Evolutionary conservation across 1,140 invertebrate genomes (phyloP).

Genomic region (Matsumurasca onukii): DNA sequence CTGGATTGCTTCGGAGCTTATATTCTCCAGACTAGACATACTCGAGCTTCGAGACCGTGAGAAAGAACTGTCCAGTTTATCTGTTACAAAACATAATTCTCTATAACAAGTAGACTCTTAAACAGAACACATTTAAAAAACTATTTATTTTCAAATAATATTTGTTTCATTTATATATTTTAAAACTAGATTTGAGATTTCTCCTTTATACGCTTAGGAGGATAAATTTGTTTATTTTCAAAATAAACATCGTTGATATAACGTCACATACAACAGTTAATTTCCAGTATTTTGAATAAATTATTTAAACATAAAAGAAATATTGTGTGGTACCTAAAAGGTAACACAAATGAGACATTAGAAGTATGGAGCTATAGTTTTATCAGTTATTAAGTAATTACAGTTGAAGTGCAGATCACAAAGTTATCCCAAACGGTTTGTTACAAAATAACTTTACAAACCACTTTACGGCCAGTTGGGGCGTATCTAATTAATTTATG

Average conservation of each 20-base stretch:
- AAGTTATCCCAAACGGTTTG: too few relatives aligned
- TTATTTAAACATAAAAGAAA: too few relatives aligned
- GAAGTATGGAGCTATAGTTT: too few relatives aligned
- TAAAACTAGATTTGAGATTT: not conserved
- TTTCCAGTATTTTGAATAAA: too few relatives aligned
- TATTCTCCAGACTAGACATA: slow-evolving; percentile 96
- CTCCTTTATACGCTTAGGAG: not conserved
- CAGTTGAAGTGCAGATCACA: too few relatives aligned
- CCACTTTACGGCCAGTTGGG: too few relatives aligned
- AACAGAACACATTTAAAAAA: not conserved
- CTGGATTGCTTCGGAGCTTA: slow-evolving; percentile 92
- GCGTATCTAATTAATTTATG: too few relatives aligned
- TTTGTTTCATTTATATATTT: not conserved
- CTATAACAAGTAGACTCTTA: slow-evolving; percentile 5
- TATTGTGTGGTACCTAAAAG: too few relatives aligned
- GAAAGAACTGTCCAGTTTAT: slow-evolving; percentile 95
- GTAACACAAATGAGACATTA: too few relatives aligned
- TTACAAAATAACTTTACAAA: too few relatives aligned
- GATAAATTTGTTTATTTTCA: not conserved
- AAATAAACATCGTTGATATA: not conserved
- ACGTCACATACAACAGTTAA: too few relatives aligned
- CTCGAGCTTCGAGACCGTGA: slow-evolving; percentile 94
- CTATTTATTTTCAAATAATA: not conserved
- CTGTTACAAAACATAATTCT: slow-evolving; percentile 53
- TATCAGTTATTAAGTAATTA: too few relatives aligned